Evolutionary conservation across 2,888 invertebrate genomes (phyloP).

Genomic region (Lydus trimaculatus): DNA sequence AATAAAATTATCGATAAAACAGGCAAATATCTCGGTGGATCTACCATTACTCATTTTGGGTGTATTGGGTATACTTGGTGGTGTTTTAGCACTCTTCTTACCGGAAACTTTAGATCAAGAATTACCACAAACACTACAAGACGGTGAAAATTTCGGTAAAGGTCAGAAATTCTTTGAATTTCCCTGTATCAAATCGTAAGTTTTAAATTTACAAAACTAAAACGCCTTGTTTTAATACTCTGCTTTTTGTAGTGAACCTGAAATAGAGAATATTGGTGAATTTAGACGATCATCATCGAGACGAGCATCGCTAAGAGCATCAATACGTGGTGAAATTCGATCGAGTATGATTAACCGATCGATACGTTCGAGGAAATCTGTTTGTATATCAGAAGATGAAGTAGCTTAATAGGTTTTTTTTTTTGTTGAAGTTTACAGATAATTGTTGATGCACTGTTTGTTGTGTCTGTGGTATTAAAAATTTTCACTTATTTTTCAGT

Average conservation of each 20-base stretch:
- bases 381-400: slow-evolving; percentile 46
- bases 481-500: not conserved
- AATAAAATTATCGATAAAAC: slow-evolving; percentile 32
- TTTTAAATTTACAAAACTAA: slow-evolving; percentile 22
- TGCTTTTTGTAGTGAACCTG: slow-evolving; percentile 15
- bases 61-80: slow-evolving; percentile 76
- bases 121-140: slow-evolving; percentile 84
- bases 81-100: slow-evolving; percentile 77
- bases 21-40: slow-evolving; percentile 74
- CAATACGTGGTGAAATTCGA: slow-evolving; percentile 70
- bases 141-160: slow-evolving; percentile 85
- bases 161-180: slow-evolving; percentile 84
- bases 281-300: slow-evolving; percentile 49
- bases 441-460: slow-evolving; percentile 26
- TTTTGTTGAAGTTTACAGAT: slow-evolving; percentile 20
- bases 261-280: slow-evolving; percentile 49
- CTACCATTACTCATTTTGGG: slow-evolving; percentile 83
- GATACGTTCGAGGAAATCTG: slow-evolving; percentile 62
- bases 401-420: slow-evolving; percentile 31
- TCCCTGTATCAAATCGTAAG: slow-evolving; percentile 76
- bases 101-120: slow-evolving; percentile 88
- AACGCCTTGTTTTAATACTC: not conserved
- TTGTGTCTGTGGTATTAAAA: slow-evolving; percentile 37
- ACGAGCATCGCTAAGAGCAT: slow-evolving; percentile 67
- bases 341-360: slow-evolving; percentile 67